Evolutionary conservation across 1,140 invertebrate genomes (phyloP), one percentile per base, ranked within the genome.

Genomic region (Triops longicaudatus): DNA sequence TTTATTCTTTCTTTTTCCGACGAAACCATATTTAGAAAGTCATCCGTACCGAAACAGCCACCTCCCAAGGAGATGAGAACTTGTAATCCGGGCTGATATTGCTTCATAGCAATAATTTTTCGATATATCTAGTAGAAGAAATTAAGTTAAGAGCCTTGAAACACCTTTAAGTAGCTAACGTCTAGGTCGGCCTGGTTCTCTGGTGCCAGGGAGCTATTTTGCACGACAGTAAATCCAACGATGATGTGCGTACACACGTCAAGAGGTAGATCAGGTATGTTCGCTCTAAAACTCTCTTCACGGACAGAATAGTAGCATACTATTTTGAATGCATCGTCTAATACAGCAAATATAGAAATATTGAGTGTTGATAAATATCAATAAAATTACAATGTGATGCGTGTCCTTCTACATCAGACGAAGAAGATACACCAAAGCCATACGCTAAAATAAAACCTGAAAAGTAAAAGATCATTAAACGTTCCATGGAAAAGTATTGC

Each of bases 1-100:
- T 79, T 83, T 85, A 91, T 90, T 77, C 92, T 87, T 74, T 86
- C 88, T 0, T 85, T 85, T 82, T 91, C 89, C 81, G 89, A 88
- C 22, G 84, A 80, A 6, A 92, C 89, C 90, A 93, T 92, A 44
- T 87, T 81, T 9, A 87, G 84, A 83, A 93, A 94, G 1, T 63
- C 50, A 17, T 89, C 90, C 77, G 78, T 78, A 78, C 84, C 83
- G 74, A 87, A 84, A 4, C 86, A 86, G 63, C 86, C 86, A 22
- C 91, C 91, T n/a, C 91, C 92, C 72, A 93, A 86, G 79, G 91
- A 92, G 0, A 96, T 81, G 79, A 96, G 85, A 11, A 95, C 84
- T 84, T 93, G 93, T 26, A 96, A 85, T 72, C 89, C 81, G 22
- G 89, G 87, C 84, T 93, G 90, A 17, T 83, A 81, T 2, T 85